Percentiles rank a stretch among this genome's conserved stretches.
Conservation (phyloP, 2,888 invertebrate genomes). For the Lycophotia porphyrea region DNA sequence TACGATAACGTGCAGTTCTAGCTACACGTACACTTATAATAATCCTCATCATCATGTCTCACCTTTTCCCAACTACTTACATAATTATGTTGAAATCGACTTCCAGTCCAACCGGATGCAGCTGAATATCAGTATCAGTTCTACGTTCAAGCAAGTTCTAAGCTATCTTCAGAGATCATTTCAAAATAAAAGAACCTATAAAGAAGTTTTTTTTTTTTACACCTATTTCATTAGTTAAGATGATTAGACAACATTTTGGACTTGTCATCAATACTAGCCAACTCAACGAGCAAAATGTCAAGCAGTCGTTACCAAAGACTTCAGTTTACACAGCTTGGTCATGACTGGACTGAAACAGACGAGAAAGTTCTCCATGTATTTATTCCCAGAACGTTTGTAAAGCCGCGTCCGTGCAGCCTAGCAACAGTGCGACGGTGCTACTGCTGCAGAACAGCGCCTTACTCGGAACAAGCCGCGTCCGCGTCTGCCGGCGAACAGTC, state of each 20-base stretch:
- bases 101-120: neutral
- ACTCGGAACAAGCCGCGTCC: slow-evolving; percentile 47
- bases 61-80: neutral
- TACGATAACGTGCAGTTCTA: neutral
- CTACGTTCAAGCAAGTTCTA: no score
- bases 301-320: slow-evolving; percentile 2
- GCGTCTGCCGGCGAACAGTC: slow-evolving; percentile 4
- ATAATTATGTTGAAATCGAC: neutral
- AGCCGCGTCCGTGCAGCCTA: neutral
- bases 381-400: slow-evolving; percentile 16
- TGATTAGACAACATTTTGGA: neutral
- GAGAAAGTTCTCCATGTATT: neutral
- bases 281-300: neutral
- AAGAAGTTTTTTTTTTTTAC: no score
- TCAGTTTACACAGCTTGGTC: neutral
- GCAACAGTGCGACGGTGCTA: slow-evolving; percentile 45
- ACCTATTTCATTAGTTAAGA: no score
- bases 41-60: neutral
- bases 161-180: neutral
- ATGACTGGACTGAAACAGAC: neutral
- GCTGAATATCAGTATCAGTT: neutral
- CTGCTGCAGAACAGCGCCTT: slow-evolving; percentile 11
- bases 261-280: neutral
- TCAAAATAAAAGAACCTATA: neutral
- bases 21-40: neutral